Evolutionary conservation across 2,797 vertebrate species (phyloP).

Genomic region (Esox masquinongy): DNA sequence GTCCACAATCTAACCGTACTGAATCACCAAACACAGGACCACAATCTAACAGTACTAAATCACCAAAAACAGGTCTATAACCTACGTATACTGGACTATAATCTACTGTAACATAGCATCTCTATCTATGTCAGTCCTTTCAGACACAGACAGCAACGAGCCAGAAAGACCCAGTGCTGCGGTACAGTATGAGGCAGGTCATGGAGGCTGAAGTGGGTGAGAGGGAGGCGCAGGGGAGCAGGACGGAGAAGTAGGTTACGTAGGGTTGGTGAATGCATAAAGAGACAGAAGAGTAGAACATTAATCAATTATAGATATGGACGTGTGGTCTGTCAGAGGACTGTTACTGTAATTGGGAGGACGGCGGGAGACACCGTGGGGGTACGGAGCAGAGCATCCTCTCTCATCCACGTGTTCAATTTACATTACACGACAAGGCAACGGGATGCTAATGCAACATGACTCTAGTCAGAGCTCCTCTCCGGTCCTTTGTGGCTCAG

Average conservation of each 20-base stretch:
- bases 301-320: constrained; percentile 78
- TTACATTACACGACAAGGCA: constrained; percentile 65
- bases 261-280: constrained; percentile 61
- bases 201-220: constrained; percentile 37
- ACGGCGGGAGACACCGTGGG: constrained; percentile 20
- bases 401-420: constrained; percentile 63
- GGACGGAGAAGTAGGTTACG: constrained; percentile 27
- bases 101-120: not conserved
- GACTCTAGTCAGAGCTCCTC: constrained; percentile 50
- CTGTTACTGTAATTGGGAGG: constrained; percentile 72
- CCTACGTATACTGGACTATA: too few species aligned
- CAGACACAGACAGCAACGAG: not conserved
- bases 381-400: constrained; percentile 25
- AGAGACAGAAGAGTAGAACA: constrained; percentile 53
- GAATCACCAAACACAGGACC: not conserved
- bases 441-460: constrained; percentile 71
- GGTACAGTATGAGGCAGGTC: not conserved
- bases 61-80: not conserved
- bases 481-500: too few species aligned
- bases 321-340: constrained; percentile 66
- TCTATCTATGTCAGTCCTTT: not conserved
- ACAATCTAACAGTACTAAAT: not conserved
- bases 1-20: not conserved
- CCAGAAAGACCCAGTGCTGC: not conserved
- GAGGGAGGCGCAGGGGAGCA: constrained; percentile 19